Conservation (phyloP, 1,140 invertebrate species). For the Sycobia sp. region DNA sequence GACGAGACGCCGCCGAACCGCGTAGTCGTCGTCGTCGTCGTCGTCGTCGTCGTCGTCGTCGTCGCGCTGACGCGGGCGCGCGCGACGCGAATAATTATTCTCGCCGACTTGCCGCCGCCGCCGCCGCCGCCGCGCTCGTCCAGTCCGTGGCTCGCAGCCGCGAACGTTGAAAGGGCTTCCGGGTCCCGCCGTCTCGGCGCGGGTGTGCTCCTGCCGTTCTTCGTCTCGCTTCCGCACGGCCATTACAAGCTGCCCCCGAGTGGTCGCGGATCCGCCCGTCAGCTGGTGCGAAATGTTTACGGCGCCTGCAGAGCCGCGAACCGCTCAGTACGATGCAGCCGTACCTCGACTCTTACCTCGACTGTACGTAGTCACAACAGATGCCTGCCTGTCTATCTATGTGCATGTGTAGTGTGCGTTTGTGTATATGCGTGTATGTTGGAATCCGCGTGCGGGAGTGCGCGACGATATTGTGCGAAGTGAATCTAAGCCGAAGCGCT, state of each 20-base stretch:
- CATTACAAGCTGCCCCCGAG: too few relatives aligned
- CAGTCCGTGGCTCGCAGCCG: conserved; percentile 7
- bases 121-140: conserved; percentile 1
- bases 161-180: too few relatives aligned
- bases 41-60: too few relatives aligned
- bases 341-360: conserved; percentile 27
- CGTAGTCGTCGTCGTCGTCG: too few relatives aligned
- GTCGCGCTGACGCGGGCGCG: too few relatives aligned
- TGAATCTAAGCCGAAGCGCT: too few relatives aligned
- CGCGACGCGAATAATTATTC: too few relatives aligned
- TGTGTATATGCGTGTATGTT: background rate
- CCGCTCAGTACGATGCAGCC: conserved; percentile 25
- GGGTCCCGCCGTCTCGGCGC: background rate
- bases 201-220: background rate
- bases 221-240: background rate
- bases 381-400: too few relatives aligned
- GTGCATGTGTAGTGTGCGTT: background rate
- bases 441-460: too few relatives aligned
- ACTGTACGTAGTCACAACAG: conserved; percentile 23
- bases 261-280: background rate
- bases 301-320: background rate
- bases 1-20: too few relatives aligned
- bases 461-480: too few relatives aligned
- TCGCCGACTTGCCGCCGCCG: too few relatives aligned
- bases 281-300: conserved; percentile 15